A percentile compares a stretch with the other conserved stretches of the same genome.
Evolutionary conservation across 2,888 invertebrate genomes (phyloP).

Genomic region (Heliconius ethilla): DNA sequence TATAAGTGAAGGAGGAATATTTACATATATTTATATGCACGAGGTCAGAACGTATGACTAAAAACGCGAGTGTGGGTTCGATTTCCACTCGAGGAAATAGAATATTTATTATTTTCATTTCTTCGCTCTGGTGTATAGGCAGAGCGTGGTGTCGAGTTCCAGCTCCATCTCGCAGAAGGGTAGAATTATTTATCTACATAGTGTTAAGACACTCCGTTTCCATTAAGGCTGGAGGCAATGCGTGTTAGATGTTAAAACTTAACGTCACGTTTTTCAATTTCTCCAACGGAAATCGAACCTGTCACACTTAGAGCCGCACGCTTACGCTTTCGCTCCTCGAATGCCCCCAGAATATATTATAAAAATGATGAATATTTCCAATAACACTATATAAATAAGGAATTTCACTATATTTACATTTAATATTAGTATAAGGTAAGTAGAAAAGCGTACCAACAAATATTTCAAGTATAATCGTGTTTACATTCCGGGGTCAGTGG

Average conservation of each 20-base stretch:
- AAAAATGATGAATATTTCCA: background rate
- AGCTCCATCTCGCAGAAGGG: too few species aligned
- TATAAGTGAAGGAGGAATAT: background rate
- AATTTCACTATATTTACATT: background rate
- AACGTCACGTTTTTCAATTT: too few species aligned
- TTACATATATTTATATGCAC: too few species aligned
- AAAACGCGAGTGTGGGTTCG: background rate
- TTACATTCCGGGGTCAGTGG: conserved; percentile 1
- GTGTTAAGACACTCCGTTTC: too few species aligned
- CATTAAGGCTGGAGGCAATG: too few species aligned
- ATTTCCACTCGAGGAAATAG: background rate
- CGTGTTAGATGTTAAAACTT: too few species aligned
- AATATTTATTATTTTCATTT: background rate
- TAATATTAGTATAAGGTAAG: conserved; percentile 22
- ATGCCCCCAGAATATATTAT: background rate
- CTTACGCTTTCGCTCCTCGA: too few species aligned
- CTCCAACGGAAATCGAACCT: too few species aligned
- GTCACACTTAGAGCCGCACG: too few species aligned
- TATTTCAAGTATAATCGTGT: conserved; percentile 20
- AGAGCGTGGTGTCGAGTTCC: too few species aligned
- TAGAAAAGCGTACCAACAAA: conserved; percentile 17
- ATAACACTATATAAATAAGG: background rate
- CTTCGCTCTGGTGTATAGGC: too few species aligned
- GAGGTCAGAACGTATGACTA: background rate
- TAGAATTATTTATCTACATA: too few species aligned